These are phyloP conservation scores for Tapirus indicus DNA, from an alignment of 2,797 vertebrate genomes.

Conservation along the genomic window DNA sequence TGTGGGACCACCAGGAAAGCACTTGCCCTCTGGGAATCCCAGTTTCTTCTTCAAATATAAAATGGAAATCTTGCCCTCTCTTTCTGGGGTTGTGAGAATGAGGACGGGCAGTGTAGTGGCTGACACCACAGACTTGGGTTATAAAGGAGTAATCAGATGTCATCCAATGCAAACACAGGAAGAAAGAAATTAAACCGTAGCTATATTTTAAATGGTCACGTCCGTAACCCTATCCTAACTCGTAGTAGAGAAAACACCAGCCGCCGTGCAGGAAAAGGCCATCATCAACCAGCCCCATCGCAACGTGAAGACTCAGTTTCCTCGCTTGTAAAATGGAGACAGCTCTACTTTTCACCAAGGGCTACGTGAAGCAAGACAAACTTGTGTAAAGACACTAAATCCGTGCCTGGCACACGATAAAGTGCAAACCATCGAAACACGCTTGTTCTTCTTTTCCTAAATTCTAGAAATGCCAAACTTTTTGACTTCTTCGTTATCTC, in stretches of 20 bases:
- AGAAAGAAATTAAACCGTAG: not conserved
- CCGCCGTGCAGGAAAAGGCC: not conserved
- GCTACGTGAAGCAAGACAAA: not conserved
- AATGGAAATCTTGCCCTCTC: not conserved
- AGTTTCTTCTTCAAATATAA: not conserved
- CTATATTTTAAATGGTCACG: not conserved
- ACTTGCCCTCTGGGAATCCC: not conserved
- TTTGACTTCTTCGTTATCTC: not conserved
- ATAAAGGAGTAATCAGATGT: not conserved
- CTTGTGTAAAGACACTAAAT: not conserved
- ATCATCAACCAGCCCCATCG: not conserved
- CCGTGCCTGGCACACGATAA: not conserved
- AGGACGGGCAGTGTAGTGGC: not conserved
- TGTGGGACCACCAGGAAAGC: not conserved
- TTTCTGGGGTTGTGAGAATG: not conserved
- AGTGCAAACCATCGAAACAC: not conserved
- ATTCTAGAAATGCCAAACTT: slow-evolving; percentile 55
- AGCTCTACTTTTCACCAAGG: not conserved
- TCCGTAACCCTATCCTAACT: not conserved
- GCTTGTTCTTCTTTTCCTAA: not conserved
- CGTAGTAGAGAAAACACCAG: not conserved
- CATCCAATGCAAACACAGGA: not conserved
- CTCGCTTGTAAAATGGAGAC: not conserved
- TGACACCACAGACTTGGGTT: not conserved
- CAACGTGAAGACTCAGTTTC: slow-evolving; percentile 51